Evolutionary conservation across 2,797 vertebrate genomes (phyloP), one percentile per base, ranked within the genome.

Genomic region (Rhabdomys pumilio): DNA sequence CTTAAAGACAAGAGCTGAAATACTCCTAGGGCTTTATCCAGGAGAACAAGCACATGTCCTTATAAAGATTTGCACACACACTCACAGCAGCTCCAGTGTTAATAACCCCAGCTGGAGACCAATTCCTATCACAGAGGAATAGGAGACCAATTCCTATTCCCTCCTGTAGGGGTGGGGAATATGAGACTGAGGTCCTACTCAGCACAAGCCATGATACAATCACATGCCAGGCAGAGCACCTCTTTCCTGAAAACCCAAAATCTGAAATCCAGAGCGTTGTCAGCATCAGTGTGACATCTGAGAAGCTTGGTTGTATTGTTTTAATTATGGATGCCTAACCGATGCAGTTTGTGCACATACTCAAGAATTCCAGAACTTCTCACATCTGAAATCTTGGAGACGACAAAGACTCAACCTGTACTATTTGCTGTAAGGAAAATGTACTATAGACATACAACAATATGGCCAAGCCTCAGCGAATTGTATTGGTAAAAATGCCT

Each of bases 391-490:
- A 44, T 3, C n/a, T 38, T 67, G 53, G 29, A 41, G 53, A 41
- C 5, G 31, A 75, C 26, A 15, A 13, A 81, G 29, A 55, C 26
- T 84, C 26, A 77, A 7, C 44, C 67, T 82, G 0, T 41, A 59
- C 12, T 63, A 13, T 24, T 75, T 55, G 85, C 31, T 55, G 34
- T 83, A 55, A 59, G 83, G 83, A 77, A 19, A 95, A 69, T 79
- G 22, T 65, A 87, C 69, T 92, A 7, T 38, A 73, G 59, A 79
- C 76, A 55, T 8, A 77, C 19, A 19, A 11, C 50, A 85, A 22
- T 31, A 41, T 69, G 75, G 12, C 65, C 86, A 80, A 89, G 41
- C 20, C 67, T 93, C 90, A 83, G 76, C 80, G 83, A 93, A 90
- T 86, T 84, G 82, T 38, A 4, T 79, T 80, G n/a, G 41, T 14